Base-by-base conservation (phyloP, 2,888 invertebrate species). In the Drosophila gaucha region DNA sequence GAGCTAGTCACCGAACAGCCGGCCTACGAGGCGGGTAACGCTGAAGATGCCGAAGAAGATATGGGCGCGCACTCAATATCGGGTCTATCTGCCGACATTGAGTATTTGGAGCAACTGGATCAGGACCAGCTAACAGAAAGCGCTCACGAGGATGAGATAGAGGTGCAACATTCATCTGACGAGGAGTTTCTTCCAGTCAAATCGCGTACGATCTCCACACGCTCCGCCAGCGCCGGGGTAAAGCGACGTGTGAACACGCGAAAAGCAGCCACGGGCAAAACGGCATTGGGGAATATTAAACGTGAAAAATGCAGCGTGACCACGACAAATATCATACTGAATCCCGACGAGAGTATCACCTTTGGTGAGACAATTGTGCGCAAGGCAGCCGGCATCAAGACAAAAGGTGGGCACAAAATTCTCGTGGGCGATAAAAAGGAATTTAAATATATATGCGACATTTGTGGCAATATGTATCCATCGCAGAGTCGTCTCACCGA, bases 391-490 rank as follows among this genome's bases (percentile, higher is more conserved):
- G 86, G 80, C 9, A 69, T 86, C 2, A 88, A 87, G 16, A 78
- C 89, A 9, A 77, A 73, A 35, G 85, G 89, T 8, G 89, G 82
- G 0, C 82, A 78, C 51, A 85, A 85, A 43, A 66, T 84, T 20
- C 59, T 74, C 6, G 75, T 86, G 1, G 86, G 86, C 38, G 85
- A 88, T 20, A 88, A 88, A 28, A 90, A 90, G 59, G 86, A 89
- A 49, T 85, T 74, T 14, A 86, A 86, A 39, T 90, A 86, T 24
- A 90, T 91, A 6, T 92, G 92, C 60, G 91, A 92, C 59, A 87
- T 91, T 18, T 92, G 92, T 51, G 92, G 91, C 12, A 92, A 92
- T 50, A 85, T 89, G 49, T 92, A 92, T 66, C 90, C 90, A 20
- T 89, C 90, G 3, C 90, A 90, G 63, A 90, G 91, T 18, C 89